phyloP scores from a whole-genome alignment of 2,113 vertebrate genomes.

The Oceanodroma tethys region DNA sequence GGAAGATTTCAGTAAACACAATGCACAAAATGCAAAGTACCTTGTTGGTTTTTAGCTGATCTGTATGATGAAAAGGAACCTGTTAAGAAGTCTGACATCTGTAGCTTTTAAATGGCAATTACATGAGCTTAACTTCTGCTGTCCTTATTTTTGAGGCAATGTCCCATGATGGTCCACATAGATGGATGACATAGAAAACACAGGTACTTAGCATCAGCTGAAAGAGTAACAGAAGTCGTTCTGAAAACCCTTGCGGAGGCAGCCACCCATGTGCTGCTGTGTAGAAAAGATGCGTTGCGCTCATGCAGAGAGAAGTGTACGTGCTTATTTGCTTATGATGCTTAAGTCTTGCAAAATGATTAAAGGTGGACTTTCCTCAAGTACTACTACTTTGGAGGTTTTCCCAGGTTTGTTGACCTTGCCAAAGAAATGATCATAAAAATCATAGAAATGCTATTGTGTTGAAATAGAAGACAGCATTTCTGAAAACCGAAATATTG shows the following conservation, averaged over 20 bases:
- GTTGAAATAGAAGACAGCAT: not conserved
- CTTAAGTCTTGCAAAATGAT: not conserved
- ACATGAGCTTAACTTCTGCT: not conserved
- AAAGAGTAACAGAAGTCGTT: not conserved
- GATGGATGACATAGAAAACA: not conserved
- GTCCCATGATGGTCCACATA: not conserved
- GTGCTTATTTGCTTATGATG: not conserved
- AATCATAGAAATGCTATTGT: not conserved
- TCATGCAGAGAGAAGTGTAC: rapidly evolving
- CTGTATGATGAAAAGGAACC: not conserved
- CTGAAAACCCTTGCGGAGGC: not conserved
- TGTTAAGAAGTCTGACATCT: not conserved
- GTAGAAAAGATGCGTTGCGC: not conserved
- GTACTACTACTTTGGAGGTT: not conserved
- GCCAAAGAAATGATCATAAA: not conserved
- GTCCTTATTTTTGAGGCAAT: not conserved
- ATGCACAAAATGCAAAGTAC: not conserved
- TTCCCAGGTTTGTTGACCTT: not conserved
- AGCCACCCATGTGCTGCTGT: rapidly evolving
- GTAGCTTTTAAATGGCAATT: not conserved
- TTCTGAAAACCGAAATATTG: not conserved
- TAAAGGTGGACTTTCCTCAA: not conserved
- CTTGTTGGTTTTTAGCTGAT: not conserved
- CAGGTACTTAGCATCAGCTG: not conserved
- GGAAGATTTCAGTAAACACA: not conserved